Conservation (phyloP, 1,140 invertebrate genomes). For the Meloidogyne chitwoodi region DNA sequence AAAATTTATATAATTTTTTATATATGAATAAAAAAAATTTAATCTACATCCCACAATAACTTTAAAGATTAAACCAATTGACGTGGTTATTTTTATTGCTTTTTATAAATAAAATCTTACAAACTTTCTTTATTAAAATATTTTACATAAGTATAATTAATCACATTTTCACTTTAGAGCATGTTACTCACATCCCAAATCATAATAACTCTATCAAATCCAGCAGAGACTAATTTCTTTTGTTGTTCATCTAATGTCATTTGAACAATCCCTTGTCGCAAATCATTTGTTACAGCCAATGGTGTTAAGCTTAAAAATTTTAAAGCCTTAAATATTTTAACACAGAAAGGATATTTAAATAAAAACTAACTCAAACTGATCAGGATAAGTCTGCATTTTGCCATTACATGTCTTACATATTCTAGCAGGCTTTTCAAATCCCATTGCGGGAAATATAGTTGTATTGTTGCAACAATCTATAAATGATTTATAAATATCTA, state of each 20-base stretch:
- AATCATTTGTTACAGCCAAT: slow-evolving; percentile 87
- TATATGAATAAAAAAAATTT: neutral
- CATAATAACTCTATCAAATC: slow-evolving; percentile 88
- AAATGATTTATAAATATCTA: slow-evolving; percentile 48
- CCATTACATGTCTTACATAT: slow-evolving; percentile 85
- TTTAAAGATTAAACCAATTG: neutral
- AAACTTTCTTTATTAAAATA: neutral
- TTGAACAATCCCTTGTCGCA: slow-evolving; percentile 80
- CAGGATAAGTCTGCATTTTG: slow-evolving; percentile 52
- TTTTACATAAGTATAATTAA: neutral
- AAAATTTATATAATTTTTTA: neutral
- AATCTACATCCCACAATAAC: neutral
- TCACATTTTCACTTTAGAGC: slow-evolving; percentile 27
- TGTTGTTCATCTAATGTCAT: slow-evolving; percentile 83
- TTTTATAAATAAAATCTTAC: neutral
- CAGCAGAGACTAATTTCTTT: slow-evolving; percentile 80
- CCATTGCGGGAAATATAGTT: slow-evolving; percentile 85
- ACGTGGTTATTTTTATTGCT: neutral
- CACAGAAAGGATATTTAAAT: neutral
- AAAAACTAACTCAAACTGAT: slow-evolving; percentile 61
- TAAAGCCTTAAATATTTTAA: neutral
- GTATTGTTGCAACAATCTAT: slow-evolving; percentile 82
- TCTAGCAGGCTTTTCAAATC: slow-evolving; percentile 92
- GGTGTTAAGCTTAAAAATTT: slow-evolving; percentile 71
- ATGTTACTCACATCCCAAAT: slow-evolving; percentile 63